Evolutionary conservation across 2,113 vertebrate species (phyloP).

Genomic region (Ginglymostoma cirratum): DNA sequence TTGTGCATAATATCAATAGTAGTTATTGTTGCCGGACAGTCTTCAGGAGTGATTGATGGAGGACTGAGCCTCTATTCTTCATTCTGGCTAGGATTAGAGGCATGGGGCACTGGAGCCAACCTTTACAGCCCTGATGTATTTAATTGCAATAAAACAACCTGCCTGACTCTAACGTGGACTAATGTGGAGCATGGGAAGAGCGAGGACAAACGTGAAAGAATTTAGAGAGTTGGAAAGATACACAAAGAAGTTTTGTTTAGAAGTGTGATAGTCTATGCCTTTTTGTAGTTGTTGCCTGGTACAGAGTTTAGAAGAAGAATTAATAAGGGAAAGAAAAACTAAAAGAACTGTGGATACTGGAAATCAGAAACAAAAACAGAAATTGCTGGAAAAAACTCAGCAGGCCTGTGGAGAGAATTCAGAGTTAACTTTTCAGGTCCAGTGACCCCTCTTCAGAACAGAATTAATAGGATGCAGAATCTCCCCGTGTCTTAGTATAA

Average conservation of each 20-base stretch:
- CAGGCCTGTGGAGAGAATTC: no score
- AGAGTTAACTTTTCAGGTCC: no score
- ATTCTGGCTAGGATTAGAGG: not conserved
- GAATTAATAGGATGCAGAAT: not conserved
- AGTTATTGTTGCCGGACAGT: not conserved
- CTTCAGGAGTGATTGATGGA: not conserved
- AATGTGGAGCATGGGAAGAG: not conserved
- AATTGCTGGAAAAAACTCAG: no score
- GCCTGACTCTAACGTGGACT: not conserved
- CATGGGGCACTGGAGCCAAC: not conserved
- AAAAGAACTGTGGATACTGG: no score
- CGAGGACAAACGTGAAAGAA: not conserved
- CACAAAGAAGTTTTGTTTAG: not conserved
- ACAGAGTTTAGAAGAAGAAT: not conserved
- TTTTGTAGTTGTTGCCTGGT: not conserved
- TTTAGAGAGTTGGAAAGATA: not conserved
- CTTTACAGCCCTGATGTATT: not conserved
- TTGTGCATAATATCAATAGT: no score
- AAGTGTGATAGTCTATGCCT: not conserved
- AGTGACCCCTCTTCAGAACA: no score
- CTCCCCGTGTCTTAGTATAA: not conserved
- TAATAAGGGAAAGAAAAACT: no score
- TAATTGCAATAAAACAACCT: not conserved
- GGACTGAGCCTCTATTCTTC: not conserved
- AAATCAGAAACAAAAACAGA: no score